These are phyloP conservation scores for Thinocorus orbignyianus DNA, from an alignment of 2,113 vertebrate species.

Conservation along the genomic window DNA sequence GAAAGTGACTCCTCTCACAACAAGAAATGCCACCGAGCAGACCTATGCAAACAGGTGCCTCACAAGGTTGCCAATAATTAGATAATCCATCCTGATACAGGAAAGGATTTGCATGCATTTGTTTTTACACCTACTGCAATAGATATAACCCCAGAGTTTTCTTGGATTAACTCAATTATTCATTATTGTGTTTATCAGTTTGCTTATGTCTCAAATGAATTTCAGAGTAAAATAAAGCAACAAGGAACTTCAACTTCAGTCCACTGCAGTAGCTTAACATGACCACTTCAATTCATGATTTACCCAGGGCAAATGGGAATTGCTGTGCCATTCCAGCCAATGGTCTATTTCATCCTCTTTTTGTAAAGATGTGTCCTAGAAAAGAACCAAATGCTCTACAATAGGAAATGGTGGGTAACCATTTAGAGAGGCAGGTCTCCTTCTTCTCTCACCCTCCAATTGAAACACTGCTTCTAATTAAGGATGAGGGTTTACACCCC, in stretches of 20 bases:
- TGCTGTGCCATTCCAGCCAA: background rate
- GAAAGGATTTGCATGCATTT: background rate
- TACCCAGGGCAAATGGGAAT: background rate
- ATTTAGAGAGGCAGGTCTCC: background rate
- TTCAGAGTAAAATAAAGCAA: background rate
- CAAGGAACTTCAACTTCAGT: background rate
- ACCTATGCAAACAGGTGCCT: background rate
- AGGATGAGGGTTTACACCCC: background rate
- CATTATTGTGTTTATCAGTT: background rate
- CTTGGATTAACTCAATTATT: conserved; percentile 22
- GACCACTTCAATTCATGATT: background rate
- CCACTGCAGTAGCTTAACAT: background rate
- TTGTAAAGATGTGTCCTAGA: background rate
- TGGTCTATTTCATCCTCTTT: background rate
- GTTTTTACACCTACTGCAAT: background rate
- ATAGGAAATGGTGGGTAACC: background rate
- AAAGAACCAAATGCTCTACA: background rate
- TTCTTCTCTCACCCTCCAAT: background rate
- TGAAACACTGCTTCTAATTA: background rate
- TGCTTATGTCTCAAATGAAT: background rate
- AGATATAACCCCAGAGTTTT: background rate
- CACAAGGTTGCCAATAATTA: background rate
- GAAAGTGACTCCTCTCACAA: background rate
- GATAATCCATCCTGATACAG: background rate
- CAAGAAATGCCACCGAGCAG: background rate